These are phyloP conservation scores for Phodopus roborovskii DNA, from an alignment of 2,113 vertebrate species.

Conservation along the genomic window DNA sequence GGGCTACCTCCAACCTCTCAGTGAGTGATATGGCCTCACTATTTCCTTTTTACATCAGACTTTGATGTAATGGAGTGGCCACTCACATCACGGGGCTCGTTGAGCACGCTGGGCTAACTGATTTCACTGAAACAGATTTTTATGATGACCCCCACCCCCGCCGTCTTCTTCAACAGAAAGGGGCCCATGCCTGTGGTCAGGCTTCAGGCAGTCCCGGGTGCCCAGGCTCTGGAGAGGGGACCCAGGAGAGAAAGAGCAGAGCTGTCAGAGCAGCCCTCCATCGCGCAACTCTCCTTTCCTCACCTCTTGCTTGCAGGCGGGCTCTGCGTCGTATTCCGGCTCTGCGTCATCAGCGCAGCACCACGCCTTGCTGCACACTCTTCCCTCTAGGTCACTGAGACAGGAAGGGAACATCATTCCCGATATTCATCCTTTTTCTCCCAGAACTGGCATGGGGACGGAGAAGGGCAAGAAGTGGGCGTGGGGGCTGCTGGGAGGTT, in stretches of 20 bases:
- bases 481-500: neutral
- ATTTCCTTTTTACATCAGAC: no score
- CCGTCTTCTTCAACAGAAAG: neutral
- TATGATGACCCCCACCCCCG: neutral
- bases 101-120: conserved; percentile 16
- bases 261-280: neutral
- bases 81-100: neutral
- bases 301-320: neutral
- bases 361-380: neutral
- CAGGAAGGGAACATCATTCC: neutral
- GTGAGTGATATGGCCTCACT: neutral
- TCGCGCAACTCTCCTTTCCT: neutral
- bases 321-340: no score
- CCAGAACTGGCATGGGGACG: conserved; percentile 17
- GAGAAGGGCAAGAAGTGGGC: neutral
- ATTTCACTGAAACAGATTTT: neutral
- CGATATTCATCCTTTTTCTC: conserved; percentile 30
- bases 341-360: neutral
- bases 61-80: neutral
- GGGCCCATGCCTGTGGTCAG: rapidly evolving
- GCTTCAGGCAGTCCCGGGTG: neutral
- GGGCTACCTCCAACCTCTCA: neutral
- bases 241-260: neutral
- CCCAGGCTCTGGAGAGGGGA: no score
- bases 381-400: conserved; percentile 52